A percentile compares a stretch with the other conserved stretches of the same genome.
These are phyloP conservation scores for Eremophila alpestris DNA, from an alignment of 2,797 vertebrate genomes.

Conservation along the genomic window DNA sequence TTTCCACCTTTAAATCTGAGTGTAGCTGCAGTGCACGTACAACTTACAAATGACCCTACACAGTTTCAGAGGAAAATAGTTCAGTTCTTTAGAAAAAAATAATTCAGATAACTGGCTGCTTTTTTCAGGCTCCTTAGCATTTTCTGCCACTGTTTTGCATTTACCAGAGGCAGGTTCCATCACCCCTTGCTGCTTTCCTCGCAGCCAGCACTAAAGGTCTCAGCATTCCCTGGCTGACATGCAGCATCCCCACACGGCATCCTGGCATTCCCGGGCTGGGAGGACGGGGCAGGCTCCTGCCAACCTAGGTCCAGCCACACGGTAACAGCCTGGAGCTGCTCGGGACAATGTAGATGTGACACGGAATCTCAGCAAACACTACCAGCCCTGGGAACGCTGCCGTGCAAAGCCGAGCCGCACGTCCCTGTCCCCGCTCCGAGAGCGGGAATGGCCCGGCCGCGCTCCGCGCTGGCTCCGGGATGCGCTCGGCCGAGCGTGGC, in stretches of 20 bases:
- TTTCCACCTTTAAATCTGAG: neutral
- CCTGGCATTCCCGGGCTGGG: neutral
- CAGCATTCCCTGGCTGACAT: fast-evolving
- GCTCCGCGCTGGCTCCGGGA: neutral
- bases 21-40: fast-evolving
- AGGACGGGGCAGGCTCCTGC: neutral
- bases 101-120: neutral
- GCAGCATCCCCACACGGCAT: neutral
- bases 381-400: neutral
- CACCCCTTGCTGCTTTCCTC: neutral
- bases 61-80: neutral
- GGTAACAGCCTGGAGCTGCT: neutral
- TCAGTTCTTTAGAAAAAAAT: neutral
- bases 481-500: neutral
- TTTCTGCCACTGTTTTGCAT: neutral
- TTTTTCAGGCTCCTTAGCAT: neutral
- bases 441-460: neutral
- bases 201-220: neutral
- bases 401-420: fast-evolving
- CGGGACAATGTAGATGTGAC: neutral
- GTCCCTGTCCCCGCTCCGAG: neutral
- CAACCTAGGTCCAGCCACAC: neutral
- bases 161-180: neutral
- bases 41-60: neutral
- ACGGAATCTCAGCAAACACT: neutral